phyloP scores from a whole-genome alignment of 2,797 vertebrate genomes.

The Takifugu rubripes region DNA sequence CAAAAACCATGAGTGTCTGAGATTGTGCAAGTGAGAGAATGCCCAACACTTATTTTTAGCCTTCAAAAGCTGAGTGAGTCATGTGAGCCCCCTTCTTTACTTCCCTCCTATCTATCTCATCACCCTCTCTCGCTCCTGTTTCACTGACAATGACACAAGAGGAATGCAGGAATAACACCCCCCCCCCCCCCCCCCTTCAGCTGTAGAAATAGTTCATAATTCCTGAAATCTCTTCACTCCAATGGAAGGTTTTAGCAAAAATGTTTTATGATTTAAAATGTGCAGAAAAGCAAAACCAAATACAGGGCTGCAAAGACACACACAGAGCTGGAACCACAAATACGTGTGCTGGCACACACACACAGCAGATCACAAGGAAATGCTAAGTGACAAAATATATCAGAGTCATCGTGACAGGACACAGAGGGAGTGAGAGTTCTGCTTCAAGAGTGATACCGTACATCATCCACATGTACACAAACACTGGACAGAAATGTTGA shows the following conservation, averaged over 20 bases:
- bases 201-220: background rate
- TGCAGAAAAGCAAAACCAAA: background rate
- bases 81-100: slow-evolving; percentile 61
- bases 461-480: slow-evolving; percentile 10
- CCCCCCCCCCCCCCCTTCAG: background rate
- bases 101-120: slow-evolving; percentile 16
- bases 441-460: slow-evolving; percentile 42
- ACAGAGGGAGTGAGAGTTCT: slow-evolving; percentile 48
- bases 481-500: slow-evolving; percentile 20
- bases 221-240: background rate
- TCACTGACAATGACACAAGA: slow-evolving; percentile 12
- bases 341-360: slow-evolving; percentile 13
- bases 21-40: slow-evolving; percentile 41
- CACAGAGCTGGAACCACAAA: slow-evolving; percentile 3
- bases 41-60: slow-evolving; percentile 75
- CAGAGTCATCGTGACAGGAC: slow-evolving; percentile 53
- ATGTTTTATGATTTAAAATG: background rate
- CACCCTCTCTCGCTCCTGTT: background rate
- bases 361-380: slow-evolving; percentile 41
- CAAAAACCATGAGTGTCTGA: slow-evolving; percentile 22
- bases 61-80: slow-evolving; percentile 65
- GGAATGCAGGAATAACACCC: slow-evolving; percentile 1
- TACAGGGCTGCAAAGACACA: slow-evolving; percentile 17
- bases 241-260: background rate
- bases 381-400: slow-evolving; percentile 58